Base-by-base conservation (phyloP, 1,140 invertebrate species). In the Neodiprion pinetum region DNA sequence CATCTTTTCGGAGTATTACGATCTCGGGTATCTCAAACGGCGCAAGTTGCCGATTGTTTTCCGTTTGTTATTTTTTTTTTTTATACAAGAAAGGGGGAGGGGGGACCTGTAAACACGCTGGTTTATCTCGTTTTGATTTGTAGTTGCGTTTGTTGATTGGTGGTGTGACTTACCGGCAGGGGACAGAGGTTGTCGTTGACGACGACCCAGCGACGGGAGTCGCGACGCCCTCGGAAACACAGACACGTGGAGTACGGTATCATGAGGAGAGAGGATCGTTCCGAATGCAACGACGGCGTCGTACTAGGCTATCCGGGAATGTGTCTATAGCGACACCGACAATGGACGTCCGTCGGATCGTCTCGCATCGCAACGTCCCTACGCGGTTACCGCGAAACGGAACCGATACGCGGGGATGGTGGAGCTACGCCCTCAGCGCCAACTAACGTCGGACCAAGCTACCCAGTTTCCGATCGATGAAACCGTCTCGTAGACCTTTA, bases 201-300 rank as follows among this genome's bases (percentile, higher is more conserved):
- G 66, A 80, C 67, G 67, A 80, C 80, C 81, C 80, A 81, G 21
- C 74, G 77, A 70, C 79, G 81, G 71, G 79, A 75, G 71, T 78
- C 78, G 73, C 80, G 76, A 75, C 76, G 69, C 61, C 79, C 72
- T 67, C 81, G 73, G 49, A 78, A 78, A 75, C 77, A 80, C 75
- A 83, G 76, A 71, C 82, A 83, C 80, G 81, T 81, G 80, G 80
- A 79, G 77, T 81, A 83, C 66, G 82, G 81, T 67, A 82, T 83
- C 82, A 83, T 83, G 71, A 70, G 77, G 76, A 69, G 28, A 47
- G 11, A 17, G 53, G 53, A 7, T 61, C 11, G 11, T 61, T 12
- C n/a, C 53, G 53, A 61, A 61, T 17, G 53, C 53, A 61, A 61
- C 53, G 28, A 40, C 28, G 28, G 65, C 49, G 50, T 67, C 67